Base-by-base conservation (phyloP, 2,888 invertebrate species). In the Eretmocerus hayati region DNA sequence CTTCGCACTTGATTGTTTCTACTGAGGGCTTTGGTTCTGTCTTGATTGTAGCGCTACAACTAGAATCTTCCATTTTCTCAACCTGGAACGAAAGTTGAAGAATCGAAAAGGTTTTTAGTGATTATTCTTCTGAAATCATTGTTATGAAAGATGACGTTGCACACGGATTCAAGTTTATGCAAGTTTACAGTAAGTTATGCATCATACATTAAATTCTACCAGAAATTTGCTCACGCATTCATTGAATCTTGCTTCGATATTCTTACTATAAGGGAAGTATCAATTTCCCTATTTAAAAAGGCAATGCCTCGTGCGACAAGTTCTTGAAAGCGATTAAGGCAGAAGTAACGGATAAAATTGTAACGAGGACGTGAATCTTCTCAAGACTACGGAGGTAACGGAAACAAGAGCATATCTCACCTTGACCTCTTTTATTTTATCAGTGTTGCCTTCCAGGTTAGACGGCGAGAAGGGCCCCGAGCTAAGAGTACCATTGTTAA, bases 391-490 rank as follows among this genome's bases (percentile, higher is more conserved):
- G n/a, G n/a, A n/a, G n/a, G n/a, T n/a, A n/a, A n/a, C n/a, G n/a
- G n/a, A n/a, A n/a, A n/a, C n/a, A n/a, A n/a, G n/a, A n/a, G n/a
- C n/a, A n/a, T n/a, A n/a, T n/a, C n/a, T n/a, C n/a, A 71, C 59
- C 45, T 73, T 74, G n/a, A 56, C 77, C 62, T 52, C 77, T 71
- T 61, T 77, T 20, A 59, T 56, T 20, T 64, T 66, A 13, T 64
- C 65, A 2, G 23, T 40, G 18, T 53, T 55, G 26, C 52, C 60
- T 3, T 70, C 69, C 1, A 72, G 53, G 52, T 73, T 74, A 19
- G 77, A 76, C 4, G 78, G 78, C 3, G 78, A 78, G 59, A 78
- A 78, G 2, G 77, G 76, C 1, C 77, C 77, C 2, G 77, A 76
- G 52, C 77, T 77, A 15, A 77, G 58, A 0, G 62, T 65, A 2